Evolutionary conservation across 2,113 vertebrate species (phyloP), one percentile per base, ranked within the genome.

Genomic region (Hemibagrus wyckioides): DNA sequence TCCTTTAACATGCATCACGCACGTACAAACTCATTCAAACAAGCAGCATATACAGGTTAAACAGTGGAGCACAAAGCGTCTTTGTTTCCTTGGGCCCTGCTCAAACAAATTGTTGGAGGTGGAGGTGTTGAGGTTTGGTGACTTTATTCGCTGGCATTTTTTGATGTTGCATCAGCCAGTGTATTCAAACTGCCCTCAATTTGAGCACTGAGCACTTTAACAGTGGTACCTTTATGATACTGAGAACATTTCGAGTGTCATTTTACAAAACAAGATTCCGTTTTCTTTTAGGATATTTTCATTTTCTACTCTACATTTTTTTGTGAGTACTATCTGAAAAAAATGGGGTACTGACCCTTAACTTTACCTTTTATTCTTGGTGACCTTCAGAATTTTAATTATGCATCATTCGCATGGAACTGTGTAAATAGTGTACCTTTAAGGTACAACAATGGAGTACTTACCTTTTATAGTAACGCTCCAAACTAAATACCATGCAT

Each of bases 1-100:
- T 88, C 39, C 86, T 85, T 89, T 79, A 89, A 82, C 85, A 73
- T 57, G 82, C 48, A 88, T 30, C 86, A 87, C 19, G 36, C 67
- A 83, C 48, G 39, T 33, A 82, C 76, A 85, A 69, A 82, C 85
- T 52, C 77, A 41, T 83, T 84, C 67, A 82, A 57, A 83, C 71
- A 84, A 65, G 81, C 41, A 76, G 56, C 50, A 21, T 87, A 67
- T 82, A 86, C 75, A 50, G 54, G 67, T 86, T 56, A 90, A 86
- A 87, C 77, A 82, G 1, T 56, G 33, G 48, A 65, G 30, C 48
- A 86, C 69, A 87, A 89, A 87, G 82, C 69, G 19, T 67, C 69
- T 87, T 89, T 89, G 82, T 90, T 63, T 82, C 25, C 50, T n/a
- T 50, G 7, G 85, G 59, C 88, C 41, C 19, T 85, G 59, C 69